These are phyloP conservation scores for Cathartes aura DNA, from an alignment of 2,113 vertebrate species.

Conservation along the genomic window DNA sequence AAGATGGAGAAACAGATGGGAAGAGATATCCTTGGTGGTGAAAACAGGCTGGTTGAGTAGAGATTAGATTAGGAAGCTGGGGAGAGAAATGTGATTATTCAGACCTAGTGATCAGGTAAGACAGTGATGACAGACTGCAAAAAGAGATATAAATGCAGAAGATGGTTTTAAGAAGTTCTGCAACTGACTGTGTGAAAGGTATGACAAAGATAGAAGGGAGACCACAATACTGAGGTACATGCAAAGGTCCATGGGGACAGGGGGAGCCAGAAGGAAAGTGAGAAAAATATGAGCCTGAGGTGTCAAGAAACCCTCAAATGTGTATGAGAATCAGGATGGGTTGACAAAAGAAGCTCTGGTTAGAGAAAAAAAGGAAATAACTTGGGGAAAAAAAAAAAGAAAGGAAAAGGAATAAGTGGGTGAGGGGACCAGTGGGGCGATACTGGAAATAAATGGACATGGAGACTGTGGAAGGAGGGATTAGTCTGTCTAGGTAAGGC, in stretches of 20 bases:
- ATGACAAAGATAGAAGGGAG: not conserved
- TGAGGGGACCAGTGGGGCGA: not conserved
- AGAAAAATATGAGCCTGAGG: not conserved
- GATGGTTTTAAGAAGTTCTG: not conserved
- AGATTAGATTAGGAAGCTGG: not conserved
- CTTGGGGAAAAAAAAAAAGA: not conserved
- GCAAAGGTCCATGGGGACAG: not conserved
- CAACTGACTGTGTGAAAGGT: not conserved
- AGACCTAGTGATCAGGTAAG: not conserved
- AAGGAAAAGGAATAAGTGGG: accelerated
- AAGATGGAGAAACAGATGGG: not conserved
- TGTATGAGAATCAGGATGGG: not conserved
- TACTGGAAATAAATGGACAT: not conserved
- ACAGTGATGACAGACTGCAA: not conserved
- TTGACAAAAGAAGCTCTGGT: not conserved
- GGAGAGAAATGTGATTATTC: not conserved
- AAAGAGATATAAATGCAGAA: not conserved
- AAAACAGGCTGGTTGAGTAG: not conserved
- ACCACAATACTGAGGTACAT: not conserved
- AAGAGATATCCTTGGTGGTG: not conserved
- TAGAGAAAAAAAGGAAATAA: not conserved
- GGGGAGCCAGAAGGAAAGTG: not conserved
- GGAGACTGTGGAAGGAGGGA: not conserved
- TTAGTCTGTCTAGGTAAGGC: not conserved
- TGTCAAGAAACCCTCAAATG: not conserved